Evolutionary conservation across 1,140 invertebrate species (phyloP), one percentile per base, ranked within the genome.

Genomic region (Caerostris extrusa): DNA sequence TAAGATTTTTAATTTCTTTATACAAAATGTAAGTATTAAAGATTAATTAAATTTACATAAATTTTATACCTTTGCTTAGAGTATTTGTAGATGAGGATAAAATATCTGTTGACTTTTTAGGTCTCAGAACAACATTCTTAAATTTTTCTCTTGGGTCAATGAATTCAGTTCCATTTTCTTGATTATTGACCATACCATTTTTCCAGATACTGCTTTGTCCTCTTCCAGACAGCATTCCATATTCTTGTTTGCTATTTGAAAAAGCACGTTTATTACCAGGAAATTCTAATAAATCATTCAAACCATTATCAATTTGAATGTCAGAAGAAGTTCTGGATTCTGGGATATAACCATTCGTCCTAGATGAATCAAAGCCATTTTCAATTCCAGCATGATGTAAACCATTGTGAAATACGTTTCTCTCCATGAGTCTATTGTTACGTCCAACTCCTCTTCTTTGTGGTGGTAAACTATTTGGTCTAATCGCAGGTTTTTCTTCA

Each of bases 41-140:
- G 34, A 34, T 34, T 34, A 1, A 34, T 34, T 34, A 34, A 34
- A 34, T 34, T 34, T 34, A 34, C 34, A 34, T 85, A 7, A 8
- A 34, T 57, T 34, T 58, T 57, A 17, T 67, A 93, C 92, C 92
- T 93, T 82, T 93, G 12, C 86, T 89, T 12, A 89, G 4, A 3
- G 19, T 53, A 12, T n/a, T 56, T 34, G 64, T 53, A 34, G 92
- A 93, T 57, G 85, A 87, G 7, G 92, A 93, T 53, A 93, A 10
- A 19, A 55, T 53, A 56, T 88, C 86, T n/a, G 2, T 50, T 53
- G 60, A 8, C 56, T 89, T 93, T 56, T 93, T 93, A 7, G 14
- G 55, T 56, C 92, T 93, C 34, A 93, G n/a, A 17, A 93, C 67
- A 81, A 93, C 92, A 93, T 53, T 89, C 77, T 87, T 93, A 55